phyloP scores from a whole-genome alignment of 2,113 vertebrate species.

The Aythya baeri region DNA sequence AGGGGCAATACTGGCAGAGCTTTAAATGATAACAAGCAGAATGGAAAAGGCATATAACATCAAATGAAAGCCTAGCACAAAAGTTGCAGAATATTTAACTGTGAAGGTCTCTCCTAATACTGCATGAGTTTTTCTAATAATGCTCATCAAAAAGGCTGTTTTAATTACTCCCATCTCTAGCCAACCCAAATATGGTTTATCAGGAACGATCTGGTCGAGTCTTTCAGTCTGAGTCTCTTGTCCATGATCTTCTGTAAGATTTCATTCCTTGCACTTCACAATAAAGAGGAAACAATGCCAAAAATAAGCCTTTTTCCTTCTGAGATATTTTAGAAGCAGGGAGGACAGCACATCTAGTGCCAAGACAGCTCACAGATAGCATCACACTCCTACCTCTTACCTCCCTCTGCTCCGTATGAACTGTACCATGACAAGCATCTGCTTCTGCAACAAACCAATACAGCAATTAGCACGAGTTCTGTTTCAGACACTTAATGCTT shows the following conservation, averaged over 20 bases:
- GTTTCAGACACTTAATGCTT: neutral
- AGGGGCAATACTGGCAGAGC: neutral
- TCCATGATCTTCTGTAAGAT: neutral
- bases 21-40: neutral
- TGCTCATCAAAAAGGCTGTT: neutral
- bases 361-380: neutral
- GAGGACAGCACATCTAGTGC: neutral
- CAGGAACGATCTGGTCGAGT: neutral
- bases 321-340: neutral
- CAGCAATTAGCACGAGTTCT: neutral
- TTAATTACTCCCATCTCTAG: neutral
- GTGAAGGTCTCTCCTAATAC: neutral
- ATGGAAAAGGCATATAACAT: neutral
- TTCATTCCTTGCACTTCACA: neutral
- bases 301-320: constrained; percentile 9
- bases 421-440: neutral
- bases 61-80: neutral
- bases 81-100: neutral
- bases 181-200: constrained; percentile 23
- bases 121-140: neutral
- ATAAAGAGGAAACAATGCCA: neutral
- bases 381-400: neutral
- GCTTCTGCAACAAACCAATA: neutral
- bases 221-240: neutral
- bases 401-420: neutral